Conservation (phyloP, 2,888 invertebrate species). For the Prosapia bicincta region DNA sequence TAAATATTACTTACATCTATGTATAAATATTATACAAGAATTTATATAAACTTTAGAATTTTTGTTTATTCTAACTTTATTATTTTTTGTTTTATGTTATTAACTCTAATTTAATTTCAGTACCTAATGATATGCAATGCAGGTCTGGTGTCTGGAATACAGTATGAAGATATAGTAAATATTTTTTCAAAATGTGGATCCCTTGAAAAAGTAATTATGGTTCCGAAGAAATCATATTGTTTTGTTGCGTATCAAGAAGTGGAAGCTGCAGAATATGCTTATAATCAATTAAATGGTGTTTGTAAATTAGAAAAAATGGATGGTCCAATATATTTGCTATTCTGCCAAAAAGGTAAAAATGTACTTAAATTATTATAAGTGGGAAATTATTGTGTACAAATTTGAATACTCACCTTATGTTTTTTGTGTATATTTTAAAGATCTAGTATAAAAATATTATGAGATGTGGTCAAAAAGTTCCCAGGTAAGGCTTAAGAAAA, state of each 20-base stretch:
- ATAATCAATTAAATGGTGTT: constrained; percentile 57
- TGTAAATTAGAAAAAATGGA: constrained; percentile 55
- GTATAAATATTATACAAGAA: too few species aligned
- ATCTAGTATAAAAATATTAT: too few species aligned
- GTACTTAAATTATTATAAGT: too few species aligned
- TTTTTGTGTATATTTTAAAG: too few species aligned
- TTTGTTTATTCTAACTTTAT: too few species aligned
- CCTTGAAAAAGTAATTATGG: constrained; percentile 61
- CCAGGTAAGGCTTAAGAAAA: too few species aligned
- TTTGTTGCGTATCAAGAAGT: constrained; percentile 61
- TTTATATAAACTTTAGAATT: too few species aligned
- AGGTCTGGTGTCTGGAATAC: constrained; percentile 77
- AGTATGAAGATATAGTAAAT: constrained; percentile 58
- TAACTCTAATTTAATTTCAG: constrained; percentile 50
- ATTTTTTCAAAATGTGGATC: constrained; percentile 53
- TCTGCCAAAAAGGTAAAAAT: constrained; percentile 37
- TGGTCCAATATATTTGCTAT: constrained; percentile 63
- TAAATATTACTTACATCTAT: too few species aligned
- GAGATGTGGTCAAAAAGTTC: too few species aligned
- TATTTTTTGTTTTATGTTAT: too few species aligned
- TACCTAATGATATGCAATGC: constrained; percentile 78
- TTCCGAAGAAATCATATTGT: constrained; percentile 77
- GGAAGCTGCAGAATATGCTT: constrained; percentile 56
- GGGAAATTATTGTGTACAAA: too few species aligned
- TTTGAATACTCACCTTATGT: too few species aligned